Percentiles rank a stretch among this genome's conserved stretches.
Evolutionary conservation across 2,888 invertebrate genomes (phyloP).

Genomic region (Alitta virens): DNA sequence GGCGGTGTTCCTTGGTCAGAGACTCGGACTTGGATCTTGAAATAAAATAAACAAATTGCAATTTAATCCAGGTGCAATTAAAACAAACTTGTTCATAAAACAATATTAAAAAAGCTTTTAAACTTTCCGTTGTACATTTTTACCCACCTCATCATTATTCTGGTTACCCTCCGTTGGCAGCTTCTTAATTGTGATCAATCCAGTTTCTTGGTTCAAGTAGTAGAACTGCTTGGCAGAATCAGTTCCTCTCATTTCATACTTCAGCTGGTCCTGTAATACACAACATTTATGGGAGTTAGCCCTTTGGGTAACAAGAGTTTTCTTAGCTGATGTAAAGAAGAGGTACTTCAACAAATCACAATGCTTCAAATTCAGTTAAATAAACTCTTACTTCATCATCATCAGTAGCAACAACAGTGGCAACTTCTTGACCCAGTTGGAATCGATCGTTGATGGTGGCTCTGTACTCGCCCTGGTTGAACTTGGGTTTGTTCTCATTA

Average conservation of each 20-base stretch:
- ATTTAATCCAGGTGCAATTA: too few relatives aligned
- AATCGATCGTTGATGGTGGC: slow-evolving; percentile 34
- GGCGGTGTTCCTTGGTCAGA: slow-evolving; percentile 26
- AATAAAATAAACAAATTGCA: too few relatives aligned
- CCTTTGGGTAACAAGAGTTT: too few relatives aligned
- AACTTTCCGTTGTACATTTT: neutral
- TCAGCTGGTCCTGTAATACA: slow-evolving; percentile 18
- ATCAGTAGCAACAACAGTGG: slow-evolving; percentile 25
- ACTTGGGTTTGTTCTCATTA: slow-evolving; percentile 27
- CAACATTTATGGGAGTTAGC: neutral
- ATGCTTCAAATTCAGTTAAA: too few relatives aligned
- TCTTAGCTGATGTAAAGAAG: neutral
- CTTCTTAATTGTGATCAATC: slow-evolving; percentile 29
- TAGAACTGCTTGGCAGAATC: slow-evolving; percentile 21
- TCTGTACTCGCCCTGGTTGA: slow-evolving; percentile 23
- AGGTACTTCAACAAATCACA: too few relatives aligned
- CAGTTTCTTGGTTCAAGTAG: slow-evolving; percentile 36
- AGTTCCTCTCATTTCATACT: slow-evolving; percentile 26
- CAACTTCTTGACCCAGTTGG: slow-evolving; percentile 25
- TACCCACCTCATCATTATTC: slow-evolving; percentile 23
- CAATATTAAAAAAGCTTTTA: too few relatives aligned
- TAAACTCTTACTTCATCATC: slow-evolving; percentile 19
- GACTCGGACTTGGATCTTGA: slow-evolving; percentile 25
- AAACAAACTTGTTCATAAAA: too few relatives aligned
- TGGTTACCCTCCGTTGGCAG: slow-evolving; percentile 26